A percentile compares a stretch with the other conserved stretches of the same genome.
Evolutionary conservation across 2,797 vertebrate species (phyloP).

Genomic region (Crenuchus spilurus): DNA sequence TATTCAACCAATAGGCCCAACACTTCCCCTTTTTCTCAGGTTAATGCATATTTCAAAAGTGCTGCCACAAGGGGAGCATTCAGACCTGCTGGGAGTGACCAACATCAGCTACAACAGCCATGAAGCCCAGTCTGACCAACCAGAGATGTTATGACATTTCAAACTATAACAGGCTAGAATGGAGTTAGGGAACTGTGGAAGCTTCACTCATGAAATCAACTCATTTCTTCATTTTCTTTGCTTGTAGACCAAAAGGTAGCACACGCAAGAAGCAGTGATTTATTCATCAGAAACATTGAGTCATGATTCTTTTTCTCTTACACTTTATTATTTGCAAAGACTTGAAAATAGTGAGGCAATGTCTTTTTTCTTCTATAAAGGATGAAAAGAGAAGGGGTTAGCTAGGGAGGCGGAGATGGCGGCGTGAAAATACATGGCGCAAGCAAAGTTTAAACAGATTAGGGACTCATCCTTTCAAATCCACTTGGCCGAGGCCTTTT

Average conservation of each 20-base stretch:
- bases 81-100: neutral
- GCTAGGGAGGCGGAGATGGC: conserved; percentile 32
- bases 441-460: conserved; percentile 80
- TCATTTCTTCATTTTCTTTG: neutral
- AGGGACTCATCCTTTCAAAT: conserved; percentile 77
- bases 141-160: conserved; percentile 25
- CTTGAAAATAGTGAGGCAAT: conserved; percentile 11
- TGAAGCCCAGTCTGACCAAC: conserved; percentile 55
- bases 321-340: conserved; percentile 24
- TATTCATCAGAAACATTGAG: conserved; percentile 49
- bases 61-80: conserved; percentile 57
- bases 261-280: neutral
- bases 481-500: conserved; percentile 61
- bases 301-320: conserved; percentile 54
- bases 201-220: neutral
- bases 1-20: conserved; percentile 74
- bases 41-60: conserved; percentile 75
- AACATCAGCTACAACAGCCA: conserved; percentile 39
- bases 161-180: conserved; percentile 47
- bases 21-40: conserved; percentile 53
- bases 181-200: neutral
- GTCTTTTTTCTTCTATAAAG: conserved; percentile 35
- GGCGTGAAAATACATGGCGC: conserved; percentile 70
- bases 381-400: conserved; percentile 48
- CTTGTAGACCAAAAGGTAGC: neutral